Conservation (phyloP, 2,797 vertebrate genomes). For the Odontamblyopus rebecca region DNA sequence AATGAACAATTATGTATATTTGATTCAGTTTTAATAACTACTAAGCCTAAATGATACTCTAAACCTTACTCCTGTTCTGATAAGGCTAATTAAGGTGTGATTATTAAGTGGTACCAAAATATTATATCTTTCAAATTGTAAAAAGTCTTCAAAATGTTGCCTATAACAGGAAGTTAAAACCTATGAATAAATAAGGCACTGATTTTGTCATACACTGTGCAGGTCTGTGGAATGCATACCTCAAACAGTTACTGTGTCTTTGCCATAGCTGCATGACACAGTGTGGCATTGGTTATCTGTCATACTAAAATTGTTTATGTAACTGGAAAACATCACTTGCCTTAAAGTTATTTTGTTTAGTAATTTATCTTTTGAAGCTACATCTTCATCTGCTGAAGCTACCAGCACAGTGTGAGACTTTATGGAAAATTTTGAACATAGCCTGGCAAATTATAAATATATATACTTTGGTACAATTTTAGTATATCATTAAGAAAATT, state of each 20-base stretch:
- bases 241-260: constrained; percentile 27
- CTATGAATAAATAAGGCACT: neutral
- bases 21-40: no score
- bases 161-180: no score
- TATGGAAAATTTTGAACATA: neutral
- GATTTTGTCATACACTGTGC: constrained; percentile 16
- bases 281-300: constrained; percentile 30
- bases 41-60: no score
- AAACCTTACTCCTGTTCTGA: no score
- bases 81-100: no score
- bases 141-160: no score
- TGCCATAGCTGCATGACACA: constrained; percentile 14
- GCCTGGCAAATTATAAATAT: no score
- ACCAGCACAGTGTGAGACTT: neutral
- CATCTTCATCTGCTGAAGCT: neutral
- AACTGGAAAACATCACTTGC: constrained; percentile 4
- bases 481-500: neutral
- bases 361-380: neutral
- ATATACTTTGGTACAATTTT: neutral
- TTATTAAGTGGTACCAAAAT: no score
- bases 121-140: no score
- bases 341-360: neutral
- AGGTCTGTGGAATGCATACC: constrained; percentile 22
- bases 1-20: no score
- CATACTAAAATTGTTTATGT: constrained; percentile 38